These are phyloP conservation scores for Smithornis capensis DNA, from an alignment of 2,113 vertebrate genomes.

Conservation along the genomic window DNA sequence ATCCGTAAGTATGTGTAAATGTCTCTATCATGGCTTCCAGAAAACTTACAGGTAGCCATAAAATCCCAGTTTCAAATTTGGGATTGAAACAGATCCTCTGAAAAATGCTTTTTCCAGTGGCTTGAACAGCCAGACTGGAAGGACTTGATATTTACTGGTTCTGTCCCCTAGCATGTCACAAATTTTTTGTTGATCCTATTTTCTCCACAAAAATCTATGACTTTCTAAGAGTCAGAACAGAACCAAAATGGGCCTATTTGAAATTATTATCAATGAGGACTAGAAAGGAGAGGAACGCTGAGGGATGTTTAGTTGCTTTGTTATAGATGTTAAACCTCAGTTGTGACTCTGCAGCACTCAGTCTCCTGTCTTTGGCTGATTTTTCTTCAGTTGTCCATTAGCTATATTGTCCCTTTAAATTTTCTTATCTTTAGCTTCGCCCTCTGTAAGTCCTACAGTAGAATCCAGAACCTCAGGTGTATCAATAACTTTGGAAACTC, in stretches of 20 bases:
- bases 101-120: background rate
- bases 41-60: background rate
- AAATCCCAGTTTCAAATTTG: background rate
- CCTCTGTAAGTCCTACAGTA: background rate
- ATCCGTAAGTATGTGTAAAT: background rate
- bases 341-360: background rate
- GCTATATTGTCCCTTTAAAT: background rate
- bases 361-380: background rate
- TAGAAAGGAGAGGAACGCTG: accelerated
- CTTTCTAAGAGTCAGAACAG: background rate
- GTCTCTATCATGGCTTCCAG: background rate
- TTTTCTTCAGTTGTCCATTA: background rate
- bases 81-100: background rate
- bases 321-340: background rate
- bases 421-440: background rate
- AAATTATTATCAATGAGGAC: background rate
- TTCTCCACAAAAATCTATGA: background rate
- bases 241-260: background rate
- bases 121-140: background rate
- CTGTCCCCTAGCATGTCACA: accelerated
- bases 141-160: background rate
- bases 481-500: background rate
- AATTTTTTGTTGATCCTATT: background rate
- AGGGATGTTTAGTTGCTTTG: background rate
- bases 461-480: background rate